phyloP scores from a whole-genome alignment of 2,797 vertebrate genomes.

The Coluber constrictor region DNA sequence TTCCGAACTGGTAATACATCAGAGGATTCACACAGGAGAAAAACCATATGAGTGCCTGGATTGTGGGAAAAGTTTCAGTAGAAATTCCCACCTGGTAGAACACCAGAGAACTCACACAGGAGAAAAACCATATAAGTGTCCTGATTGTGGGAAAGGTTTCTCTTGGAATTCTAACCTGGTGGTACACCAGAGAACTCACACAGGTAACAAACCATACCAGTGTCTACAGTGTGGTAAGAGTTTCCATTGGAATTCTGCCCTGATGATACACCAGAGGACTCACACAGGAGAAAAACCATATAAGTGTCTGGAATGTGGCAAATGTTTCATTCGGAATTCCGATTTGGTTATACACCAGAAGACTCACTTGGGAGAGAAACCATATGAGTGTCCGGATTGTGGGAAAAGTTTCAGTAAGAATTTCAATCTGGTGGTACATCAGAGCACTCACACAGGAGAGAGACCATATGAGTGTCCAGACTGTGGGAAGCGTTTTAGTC shows the following conservation, averaged over 20 bases:
- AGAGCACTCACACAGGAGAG: background rate
- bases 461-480: background rate
- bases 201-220: constrained; percentile 37
- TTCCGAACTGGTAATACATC: no score
- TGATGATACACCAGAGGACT: background rate
- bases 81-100: background rate
- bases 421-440: background rate
- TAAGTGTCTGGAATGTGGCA: background rate
- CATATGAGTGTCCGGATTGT: background rate
- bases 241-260: background rate
- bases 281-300: background rate
- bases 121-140: background rate
- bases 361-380: background rate
- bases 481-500: background rate
- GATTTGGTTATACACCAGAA: background rate
- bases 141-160: background rate
- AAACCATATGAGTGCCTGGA: background rate
- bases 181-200: background rate
- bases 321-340: background rate
- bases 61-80: background rate
- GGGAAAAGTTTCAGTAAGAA: background rate
- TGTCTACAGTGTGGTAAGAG: background rate
- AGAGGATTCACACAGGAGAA: background rate
- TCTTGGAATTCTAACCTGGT: background rate
- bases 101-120: background rate